Base-by-base conservation (phyloP, 2,797 vertebrate genomes). In the Hozukius guyotensis region DNA sequence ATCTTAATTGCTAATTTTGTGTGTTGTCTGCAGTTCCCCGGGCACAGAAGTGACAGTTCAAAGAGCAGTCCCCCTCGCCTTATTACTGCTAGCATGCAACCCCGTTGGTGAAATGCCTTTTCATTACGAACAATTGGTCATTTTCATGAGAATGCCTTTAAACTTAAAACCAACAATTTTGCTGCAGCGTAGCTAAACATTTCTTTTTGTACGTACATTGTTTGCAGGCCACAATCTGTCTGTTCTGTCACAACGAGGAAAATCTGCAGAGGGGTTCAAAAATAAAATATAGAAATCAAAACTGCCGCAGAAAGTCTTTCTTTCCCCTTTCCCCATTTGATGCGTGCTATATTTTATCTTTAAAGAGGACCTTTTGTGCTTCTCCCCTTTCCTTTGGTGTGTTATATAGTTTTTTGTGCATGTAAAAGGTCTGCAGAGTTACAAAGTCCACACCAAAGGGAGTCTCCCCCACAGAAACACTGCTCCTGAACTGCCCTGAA, bases 21-120 rank as follows among this genome's bases (percentile, higher is more conserved):
- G 77, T 72, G 75, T 86, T 77, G 85, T 92, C 87, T 90, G 84
- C 74, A 76, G 70, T 67, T 62, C 74, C 64, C 76, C 11, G 62
- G 25, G 78, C 73, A 75, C 79, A 82, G 71, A 82, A 90, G 88
- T 91, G 90, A 88, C 92, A 92, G 88, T 94, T 94, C 91, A 95
- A 93, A 94, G 91, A 90, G 75, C 31, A 6, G 65, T 36, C 14
- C 64, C 20, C 61, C n/a, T 72, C 34, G 29, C 80, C 87, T 85
- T 87, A 77, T 62, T 77, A 82, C 86, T 78, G 78, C 86, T 78
- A 38, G 72, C 90, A 85, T 76, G 88, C 89, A 78, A 89, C 66
- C 66, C 79, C 84, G 25, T 69, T 66, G 81, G 72, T 75, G 63
- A 85, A 83, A 88, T 75, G 72, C 77, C 77, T 92, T 90, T 87